Evolutionary conservation across 1,140 invertebrate genomes (phyloP), one percentile per base, ranked within the genome.

Genomic region (Zelostemma sp.): DNA sequence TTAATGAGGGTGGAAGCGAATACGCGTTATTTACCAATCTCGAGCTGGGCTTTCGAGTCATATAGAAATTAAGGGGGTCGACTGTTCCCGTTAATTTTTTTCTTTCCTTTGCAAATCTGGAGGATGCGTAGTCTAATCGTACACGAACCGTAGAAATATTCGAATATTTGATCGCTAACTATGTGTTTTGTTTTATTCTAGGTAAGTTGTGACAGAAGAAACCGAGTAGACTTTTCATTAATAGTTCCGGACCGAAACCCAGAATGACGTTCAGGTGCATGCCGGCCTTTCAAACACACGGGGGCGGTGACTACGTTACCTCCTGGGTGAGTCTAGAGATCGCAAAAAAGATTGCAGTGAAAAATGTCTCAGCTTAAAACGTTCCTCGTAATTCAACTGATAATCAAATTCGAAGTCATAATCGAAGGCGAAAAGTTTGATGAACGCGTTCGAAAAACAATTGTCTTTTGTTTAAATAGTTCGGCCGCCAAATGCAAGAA

Each of bases 311-410:
- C 79, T 89, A 88, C 84, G 87, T 87, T 80, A 85, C 89, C 75
- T 87, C 89, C 68, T 90, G 89, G 89, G 89, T 90, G 80, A 90
- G 89, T n/a, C n/a, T n/a, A n/a, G n/a, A n/a, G n/a, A n/a, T n/a
- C n/a, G n/a, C n/a, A n/a, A n/a, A n/a, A n/a, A n/a, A n/a, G n/a
- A n/a, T n/a, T n/a, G n/a, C n/a, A n/a, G n/a, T n/a, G n/a, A n/a
- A n/a, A n/a, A n/a, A n/a, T n/a, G n/a, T n/a, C n/a, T n/a, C n/a
- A n/a, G n/a, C n/a, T n/a, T n/a, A n/a, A n/a, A n/a, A n/a, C n/a
- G n/a, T n/a, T n/a, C n/a, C n/a, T n/a, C n/a, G n/a, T n/a, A n/a
- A n/a, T n/a, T n/a, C n/a, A n/a, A n/a, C n/a, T n/a, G n/a, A n/a
- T n/a, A n/a, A n/a, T n/a, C n/a, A n/a, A n/a, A n/a, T n/a, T n/a